Base-by-base conservation (phyloP, 2,888 invertebrate species). In the Tupiocoris notatus region DNA sequence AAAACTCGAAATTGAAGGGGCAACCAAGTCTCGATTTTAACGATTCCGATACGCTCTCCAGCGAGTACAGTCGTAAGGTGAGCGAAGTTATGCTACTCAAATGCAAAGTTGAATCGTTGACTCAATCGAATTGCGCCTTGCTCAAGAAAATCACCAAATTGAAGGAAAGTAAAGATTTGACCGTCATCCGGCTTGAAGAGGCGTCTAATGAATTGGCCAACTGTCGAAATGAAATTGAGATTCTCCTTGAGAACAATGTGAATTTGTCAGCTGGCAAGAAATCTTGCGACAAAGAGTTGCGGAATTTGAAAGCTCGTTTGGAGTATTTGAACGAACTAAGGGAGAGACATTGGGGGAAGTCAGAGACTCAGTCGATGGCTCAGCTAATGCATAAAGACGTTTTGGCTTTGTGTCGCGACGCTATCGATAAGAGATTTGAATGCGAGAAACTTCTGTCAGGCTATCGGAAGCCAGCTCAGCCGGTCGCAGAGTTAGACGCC, bases 141-240 rank as follows among this genome's bases (percentile, higher is more conserved):
- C 22, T 61, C 7, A 62, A 62, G 21, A 71, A 66, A 67, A 21
- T 66, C 22, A 62, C 71, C 23, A n/a, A 68, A 16, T 59, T 76
- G 24, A 18, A 17, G 9, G 76, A 77, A 68, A 21, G 64, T 2
- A 77, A 77, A 59, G 73, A 79, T 58, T 18, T 59, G 3, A 67
- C 63, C 21, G 67, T 57, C 6, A 20, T 39, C 22, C 77, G 76
- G 23, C 17, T 76, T 7, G 71, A 76, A 67, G 68, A 77, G 23
- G 56, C 66, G 7, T 61, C 25, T 18, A 56, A 54, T 9, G 76
- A 79, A 24, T 64, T 76, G 58, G 58, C 39, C 61, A 20, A 16
- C 54, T 75, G 71, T 24, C 64, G 76, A 22, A 57, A 67, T 20
- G 78, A 79, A 61, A 21, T 79, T 18, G 78, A 79, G 58, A 71